Evolutionary conservation across 2,797 vertebrate genomes (phyloP).

Genomic region (Lagocephalus sceleratus): DNA sequence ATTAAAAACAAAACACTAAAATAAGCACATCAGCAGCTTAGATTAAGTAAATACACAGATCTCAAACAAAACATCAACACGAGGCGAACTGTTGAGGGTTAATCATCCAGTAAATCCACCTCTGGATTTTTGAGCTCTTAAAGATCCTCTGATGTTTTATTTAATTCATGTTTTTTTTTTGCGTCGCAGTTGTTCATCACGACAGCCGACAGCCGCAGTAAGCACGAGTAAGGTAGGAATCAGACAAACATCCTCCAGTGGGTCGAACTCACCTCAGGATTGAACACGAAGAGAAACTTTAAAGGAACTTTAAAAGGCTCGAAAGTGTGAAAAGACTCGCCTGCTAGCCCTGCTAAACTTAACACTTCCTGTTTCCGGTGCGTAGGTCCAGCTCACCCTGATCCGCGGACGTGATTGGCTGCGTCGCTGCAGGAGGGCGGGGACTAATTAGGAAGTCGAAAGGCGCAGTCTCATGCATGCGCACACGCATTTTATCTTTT

Average conservation of each 20-base stretch:
- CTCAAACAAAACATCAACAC: not conserved
- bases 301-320: not conserved
- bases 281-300: not conserved
- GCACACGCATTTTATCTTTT: too few relatives aligned
- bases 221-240: not conserved
- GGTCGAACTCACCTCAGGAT: slow-evolving; percentile 31
- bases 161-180: not conserved
- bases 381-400: slow-evolving; percentile 51
- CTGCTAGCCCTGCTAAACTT: slow-evolving; percentile 15
- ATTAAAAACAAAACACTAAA: too few relatives aligned
- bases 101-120: not conserved
- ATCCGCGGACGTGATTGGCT: slow-evolving; percentile 40
- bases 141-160: too few relatives aligned
- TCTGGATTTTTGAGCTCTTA: too few relatives aligned
- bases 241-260: rapidly evolving
- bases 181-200: not conserved
- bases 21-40: not conserved
- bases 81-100: not conserved
- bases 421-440: rapidly evolving
- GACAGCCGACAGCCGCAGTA: too few relatives aligned
- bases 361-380: slow-evolving; percentile 45
- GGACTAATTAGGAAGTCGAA: too few relatives aligned
- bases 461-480: too few relatives aligned
- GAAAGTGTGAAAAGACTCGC: too few relatives aligned
- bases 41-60: not conserved